A percentile compares a stretch with the other conserved stretches of the same genome.
Evolutionary conservation across 2,888 invertebrate species (phyloP).

Genomic region (Meta bourneti): DNA sequence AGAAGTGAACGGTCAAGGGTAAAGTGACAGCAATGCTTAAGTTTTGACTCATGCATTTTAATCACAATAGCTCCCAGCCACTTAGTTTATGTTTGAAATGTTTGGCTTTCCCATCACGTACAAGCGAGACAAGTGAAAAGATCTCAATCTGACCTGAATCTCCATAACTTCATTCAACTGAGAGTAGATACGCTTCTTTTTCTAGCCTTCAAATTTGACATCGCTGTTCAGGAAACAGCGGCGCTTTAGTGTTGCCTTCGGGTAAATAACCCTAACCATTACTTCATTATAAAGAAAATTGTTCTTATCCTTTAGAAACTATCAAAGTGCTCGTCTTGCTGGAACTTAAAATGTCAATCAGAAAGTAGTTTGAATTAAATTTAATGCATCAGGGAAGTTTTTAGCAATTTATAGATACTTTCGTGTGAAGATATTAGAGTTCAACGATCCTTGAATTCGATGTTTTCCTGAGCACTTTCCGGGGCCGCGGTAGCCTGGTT

Average conservation of each 20-base stretch:
- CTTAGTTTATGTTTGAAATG: background rate
- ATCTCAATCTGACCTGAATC: background rate
- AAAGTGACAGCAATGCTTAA: conserved; percentile 6
- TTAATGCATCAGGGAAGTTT: too few relatives aligned
- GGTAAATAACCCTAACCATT: background rate
- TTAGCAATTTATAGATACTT: too few relatives aligned
- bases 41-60: background rate
- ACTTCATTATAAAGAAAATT: background rate
- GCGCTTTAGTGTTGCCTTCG: background rate
- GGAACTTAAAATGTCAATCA: too few relatives aligned
- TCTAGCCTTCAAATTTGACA: background rate
- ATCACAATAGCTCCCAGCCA: background rate
- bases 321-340: too few relatives aligned
- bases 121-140: background rate
- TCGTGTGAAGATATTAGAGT: too few relatives aligned
- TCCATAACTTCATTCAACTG: background rate
- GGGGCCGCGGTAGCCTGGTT: too few relatives aligned
- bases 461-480: too few relatives aligned
- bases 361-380: too few relatives aligned
- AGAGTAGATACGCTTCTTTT: background rate
- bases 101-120: conserved; percentile 15
- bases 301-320: background rate
- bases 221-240: background rate
- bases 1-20: conserved; percentile 27
- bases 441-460: too few relatives aligned